Base-by-base conservation (phyloP, 1,140 invertebrate genomes). In the Drosophila repleta region DNA sequence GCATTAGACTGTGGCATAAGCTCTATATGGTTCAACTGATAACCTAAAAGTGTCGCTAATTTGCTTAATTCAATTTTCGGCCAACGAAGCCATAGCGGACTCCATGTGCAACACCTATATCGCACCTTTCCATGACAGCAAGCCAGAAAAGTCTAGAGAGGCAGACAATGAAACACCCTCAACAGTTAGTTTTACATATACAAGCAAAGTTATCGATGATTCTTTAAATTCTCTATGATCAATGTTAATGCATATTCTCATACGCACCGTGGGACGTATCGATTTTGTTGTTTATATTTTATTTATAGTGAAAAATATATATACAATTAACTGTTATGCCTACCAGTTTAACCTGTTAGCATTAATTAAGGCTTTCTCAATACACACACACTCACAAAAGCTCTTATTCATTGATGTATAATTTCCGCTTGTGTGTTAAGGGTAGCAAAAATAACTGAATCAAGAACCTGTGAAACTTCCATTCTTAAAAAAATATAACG, bases 31-130 rank as follows among this genome's bases (percentile, higher is more conserved):
- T 39, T 26, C 2, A 11, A 2, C 24, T 32, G 82, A 87, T 79
- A 64, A 82, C 82, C 60, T 70, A 88, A 80, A 87, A 87, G 82
- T 87, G 83, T 56, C 64, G 29, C 71, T 87, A 87, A 87, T 87
- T 88, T 73, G 79, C 57, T 43, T 87, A 87, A 87, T 87, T 88
- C 64, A 88, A 87, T 87, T 88, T 82, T 76, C 55, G 62, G 46
- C 20, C 61, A 66, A 69, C 52, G 80, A 84, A 84, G 80, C 81
- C 81, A 26, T 80, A 83, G 29, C 35, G 49, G 62, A 56, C 41
- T 55, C 21, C 29, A 69, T 17, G 48, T 24, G 51, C 48, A 41
- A 51, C 66, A 74, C 65, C 66, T 74, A 55, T 74, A 55, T 53
- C 69, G 17, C 41, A 61, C 41, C 51, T 58, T 21, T 20, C 17